Evolutionary conservation across 2,113 vertebrate species (phyloP).

Genomic region (Clinocottus analis): DNA sequence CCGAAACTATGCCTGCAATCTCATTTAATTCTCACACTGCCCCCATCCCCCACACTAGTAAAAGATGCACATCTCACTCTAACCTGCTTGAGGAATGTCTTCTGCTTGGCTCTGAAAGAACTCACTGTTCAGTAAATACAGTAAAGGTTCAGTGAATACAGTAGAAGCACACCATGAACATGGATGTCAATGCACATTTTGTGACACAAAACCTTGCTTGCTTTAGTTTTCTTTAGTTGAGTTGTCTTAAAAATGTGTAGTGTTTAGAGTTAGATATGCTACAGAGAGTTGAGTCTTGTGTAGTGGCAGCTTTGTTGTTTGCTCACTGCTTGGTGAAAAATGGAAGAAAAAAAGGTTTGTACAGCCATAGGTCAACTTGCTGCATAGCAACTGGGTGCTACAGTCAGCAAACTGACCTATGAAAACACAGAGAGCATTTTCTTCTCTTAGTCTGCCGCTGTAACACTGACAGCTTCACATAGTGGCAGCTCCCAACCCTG

Average conservation of each 20-base stretch:
- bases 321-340: constrained; percentile 44
- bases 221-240: constrained; percentile 11
- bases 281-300: constrained; percentile 12
- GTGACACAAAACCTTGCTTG: not conserved
- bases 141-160: not conserved
- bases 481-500: constrained; percentile 38
- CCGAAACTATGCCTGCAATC: constrained; percentile 9
- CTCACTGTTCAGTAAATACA: not conserved
- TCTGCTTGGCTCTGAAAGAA: constrained; percentile 26
- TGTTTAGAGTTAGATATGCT: constrained; percentile 25
- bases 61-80: constrained; percentile 31
- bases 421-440: constrained; percentile 61
- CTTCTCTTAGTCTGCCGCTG: constrained; percentile 46
- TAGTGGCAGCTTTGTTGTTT: constrained; percentile 40
- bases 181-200: not conserved
- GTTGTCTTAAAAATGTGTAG: constrained; percentile 26
- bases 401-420: constrained; percentile 73
- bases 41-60: constrained; percentile 5
- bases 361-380: constrained; percentile 70
- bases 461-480: constrained; percentile 49
- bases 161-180: constrained; percentile 12
- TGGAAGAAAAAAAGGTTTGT: constrained; percentile 59
- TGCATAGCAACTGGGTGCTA: constrained; percentile 77
- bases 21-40: constrained; percentile 4
- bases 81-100: constrained; percentile 45